Evolutionary conservation across 1,140 invertebrate species (phyloP).

Genomic region (Anagrus nilaparvatae): DNA sequence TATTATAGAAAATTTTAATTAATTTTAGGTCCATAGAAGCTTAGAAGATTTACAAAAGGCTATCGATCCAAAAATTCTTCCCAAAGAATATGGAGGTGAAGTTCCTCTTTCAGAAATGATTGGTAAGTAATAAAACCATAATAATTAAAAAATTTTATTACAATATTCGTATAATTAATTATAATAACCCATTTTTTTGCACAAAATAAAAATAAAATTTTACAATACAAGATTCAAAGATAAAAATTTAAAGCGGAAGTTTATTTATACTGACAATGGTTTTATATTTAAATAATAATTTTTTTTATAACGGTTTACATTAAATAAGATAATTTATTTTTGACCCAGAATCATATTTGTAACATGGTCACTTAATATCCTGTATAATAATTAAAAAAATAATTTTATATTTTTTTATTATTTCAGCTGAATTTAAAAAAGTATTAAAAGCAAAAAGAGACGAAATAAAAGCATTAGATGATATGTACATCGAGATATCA

Average conservation of each 20-base stretch:
- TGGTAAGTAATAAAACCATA: conserved; percentile 42
- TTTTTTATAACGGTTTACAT: too few species aligned
- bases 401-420: conserved; percentile 6
- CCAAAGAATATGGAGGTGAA: conserved; percentile 76
- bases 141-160: too few species aligned
- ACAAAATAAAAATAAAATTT: too few species aligned
- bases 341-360: too few species aligned
- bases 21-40: conserved; percentile 56
- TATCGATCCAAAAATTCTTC: conserved; percentile 64
- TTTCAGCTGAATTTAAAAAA: conserved; percentile 50
- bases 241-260: not conserved
- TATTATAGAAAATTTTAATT: too few species aligned
- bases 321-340: too few species aligned
- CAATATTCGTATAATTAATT: too few species aligned
- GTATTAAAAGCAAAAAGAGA: conserved; percentile 53
- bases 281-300: too few species aligned
- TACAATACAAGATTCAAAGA: too few species aligned
- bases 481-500: conserved; percentile 66
- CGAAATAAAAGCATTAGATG: conserved; percentile 59
- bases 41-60: conserved; percentile 57
- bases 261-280: conserved; percentile 2
- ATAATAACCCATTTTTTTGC: too few species aligned
- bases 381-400: not conserved
- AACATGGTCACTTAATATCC: too few species aligned
- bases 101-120: conserved; percentile 71